Evolutionary conservation across 1,140 invertebrate genomes (phyloP).

Genomic region (Rhyzopertha dominica): DNA sequence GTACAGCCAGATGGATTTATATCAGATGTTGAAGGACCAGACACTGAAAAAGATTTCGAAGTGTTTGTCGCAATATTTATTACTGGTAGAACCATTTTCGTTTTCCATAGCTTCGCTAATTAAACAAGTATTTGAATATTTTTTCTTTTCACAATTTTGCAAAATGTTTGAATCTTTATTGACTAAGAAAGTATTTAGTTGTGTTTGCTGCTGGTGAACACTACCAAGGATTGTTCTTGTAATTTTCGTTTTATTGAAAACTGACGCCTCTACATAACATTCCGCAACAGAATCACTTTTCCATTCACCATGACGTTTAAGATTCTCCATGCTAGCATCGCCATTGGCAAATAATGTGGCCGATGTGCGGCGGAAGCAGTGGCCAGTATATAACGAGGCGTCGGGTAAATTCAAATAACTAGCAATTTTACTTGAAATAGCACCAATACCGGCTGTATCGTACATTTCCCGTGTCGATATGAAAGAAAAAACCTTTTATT

Average conservation of each 20-base stretch:
- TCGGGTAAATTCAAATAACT: slow-evolving; percentile 4
- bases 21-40: too few relatives aligned
- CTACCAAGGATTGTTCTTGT: slow-evolving; percentile 11
- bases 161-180: too few relatives aligned
- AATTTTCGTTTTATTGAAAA: slow-evolving; percentile 8
- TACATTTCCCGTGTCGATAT: slow-evolving; percentile 6
- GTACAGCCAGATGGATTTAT: too few relatives aligned
- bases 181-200: too few relatives aligned
- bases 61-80: too few relatives aligned
- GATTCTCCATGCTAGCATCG: slow-evolving; percentile 23
- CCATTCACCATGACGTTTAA: slow-evolving; percentile 32
- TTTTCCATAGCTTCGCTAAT: too few relatives aligned
- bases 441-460: slow-evolving; percentile 7
- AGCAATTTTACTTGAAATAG: slow-evolving; percentile 11
- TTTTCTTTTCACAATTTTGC: too few relatives aligned
- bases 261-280: too few relatives aligned
- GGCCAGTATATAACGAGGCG: slow-evolving; percentile 5
- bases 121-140: too few relatives aligned
- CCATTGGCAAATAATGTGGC: slow-evolving; percentile 32
- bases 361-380: slow-evolving; percentile 28
- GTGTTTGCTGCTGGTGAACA: too few relatives aligned
- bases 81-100: too few relatives aligned
- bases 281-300: slow-evolving; percentile 13
- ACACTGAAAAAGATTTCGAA: too few relatives aligned
- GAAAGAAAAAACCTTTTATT: slow-evolving; percentile 2